Evolutionary conservation across 2,113 vertebrate species (phyloP), one percentile per base, ranked within the genome.

Genomic region (Ptilonorhynchus violaceus): DNA sequence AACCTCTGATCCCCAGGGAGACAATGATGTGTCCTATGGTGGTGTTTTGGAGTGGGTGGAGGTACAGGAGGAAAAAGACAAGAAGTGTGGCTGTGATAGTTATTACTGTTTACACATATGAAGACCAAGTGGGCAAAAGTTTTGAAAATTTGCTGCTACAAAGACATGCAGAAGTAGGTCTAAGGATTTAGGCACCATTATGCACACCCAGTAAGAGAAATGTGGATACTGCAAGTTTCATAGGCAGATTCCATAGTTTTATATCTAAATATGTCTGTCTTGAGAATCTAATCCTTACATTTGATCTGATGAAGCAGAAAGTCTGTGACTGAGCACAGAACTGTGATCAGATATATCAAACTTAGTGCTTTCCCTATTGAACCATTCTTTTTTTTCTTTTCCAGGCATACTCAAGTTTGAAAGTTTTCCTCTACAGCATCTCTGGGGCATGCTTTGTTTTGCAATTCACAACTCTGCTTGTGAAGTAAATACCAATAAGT

Each of bases 401-500:
- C 70, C 9, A 76, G 85, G 50, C 50, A 50, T 69, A 82, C 66
- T 83, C 33, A 69, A 73, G 53, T 95, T 94, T 80, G 85, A 92
- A 95, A 89, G 37, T 82, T 89, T 91, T 92, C 59, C 80, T 91
- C 60, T 69, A n/a, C 46, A 80, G 28, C 13, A 1, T 92, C 85
- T 86, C 94, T 88, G 42, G 90, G 85, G 82, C 50, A 83, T 93
- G 67, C 42, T 95, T 95, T 94, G 64, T 95, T 96, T 96, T 94
- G 74, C 74, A 95, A 88, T 92, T 96, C 88, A 70, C 94, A 94
- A 35, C 75, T 83, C 58, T 55, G 77, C 81, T 89, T 93, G 85
- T 95, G 85, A 97, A 88, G 59, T 77, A 96, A 96, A 94, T 96
- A 85, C 85, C 78, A 92, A 24, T 90, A 94, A 80, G 59, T 93